Percentiles rank a stretch among this genome's conserved stretches.
Conservation (phyloP, 1,140 invertebrate species). For the Tenebrio molitor region DNA sequence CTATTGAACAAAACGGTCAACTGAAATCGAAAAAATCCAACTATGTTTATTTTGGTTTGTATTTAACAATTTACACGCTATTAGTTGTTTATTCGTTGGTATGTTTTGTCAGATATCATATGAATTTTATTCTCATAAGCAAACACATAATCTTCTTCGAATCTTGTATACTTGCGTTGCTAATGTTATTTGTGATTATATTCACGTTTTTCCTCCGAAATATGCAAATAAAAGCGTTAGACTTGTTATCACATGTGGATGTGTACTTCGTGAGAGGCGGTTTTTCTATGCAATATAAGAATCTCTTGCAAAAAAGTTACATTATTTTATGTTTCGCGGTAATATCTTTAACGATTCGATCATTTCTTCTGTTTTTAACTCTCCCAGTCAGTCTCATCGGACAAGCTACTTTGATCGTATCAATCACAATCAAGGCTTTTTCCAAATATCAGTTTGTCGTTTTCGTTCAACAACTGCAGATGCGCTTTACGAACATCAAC, state of each 20-base stretch:
- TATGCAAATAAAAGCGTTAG: background rate
- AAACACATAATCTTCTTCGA: background rate
- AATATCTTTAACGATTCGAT: background rate
- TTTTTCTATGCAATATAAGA: background rate
- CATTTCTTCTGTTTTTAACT: background rate
- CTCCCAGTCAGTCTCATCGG: background rate
- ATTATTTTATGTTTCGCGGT: background rate
- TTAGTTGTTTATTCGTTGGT: slow-evolving; percentile 1
- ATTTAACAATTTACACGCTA: background rate
- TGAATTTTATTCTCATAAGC: background rate
- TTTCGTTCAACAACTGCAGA: slow-evolving; percentile 1
- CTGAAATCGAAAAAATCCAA: slow-evolving; percentile 1
- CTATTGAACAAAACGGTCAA: background rate
- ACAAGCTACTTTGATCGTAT: background rate
- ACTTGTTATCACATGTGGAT: slow-evolving; percentile 11
- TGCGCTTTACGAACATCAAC: slow-evolving; percentile 20
- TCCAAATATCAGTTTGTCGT: slow-evolving; percentile 19
- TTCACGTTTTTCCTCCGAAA: slow-evolving; percentile 1
- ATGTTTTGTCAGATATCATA: background rate
- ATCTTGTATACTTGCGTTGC: background rate
- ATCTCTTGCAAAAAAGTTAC: slow-evolving; percentile 1
- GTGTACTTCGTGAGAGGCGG: background rate
- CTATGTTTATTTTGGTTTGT: slow-evolving; percentile 23
- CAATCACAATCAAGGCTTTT: slow-evolving; percentile 4
- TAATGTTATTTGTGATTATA: background rate